Evolutionary conservation across 2,888 invertebrate species (phyloP).

Genomic region (Drosophila imparisetae): DNA sequence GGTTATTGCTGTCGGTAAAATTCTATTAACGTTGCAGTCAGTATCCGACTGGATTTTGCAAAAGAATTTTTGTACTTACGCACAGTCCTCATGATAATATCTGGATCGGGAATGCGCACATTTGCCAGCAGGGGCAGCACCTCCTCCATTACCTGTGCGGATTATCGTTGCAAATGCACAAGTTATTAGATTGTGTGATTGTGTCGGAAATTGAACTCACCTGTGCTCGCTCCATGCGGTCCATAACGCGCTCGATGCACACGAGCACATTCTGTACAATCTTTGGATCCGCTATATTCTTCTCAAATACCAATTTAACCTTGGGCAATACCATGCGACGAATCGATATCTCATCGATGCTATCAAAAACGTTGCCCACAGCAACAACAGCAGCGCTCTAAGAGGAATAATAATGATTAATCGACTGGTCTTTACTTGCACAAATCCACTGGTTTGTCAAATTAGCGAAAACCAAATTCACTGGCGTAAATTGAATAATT

Average conservation of each 20-base stretch:
- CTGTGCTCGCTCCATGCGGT: slow-evolving; percentile 93
- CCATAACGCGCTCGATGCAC: slow-evolving; percentile 92
- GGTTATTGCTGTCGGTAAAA: slow-evolving; percentile 11
- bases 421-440: neutral
- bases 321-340: slow-evolving; percentile 92
- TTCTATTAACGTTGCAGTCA: slow-evolving; percentile 17
- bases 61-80: slow-evolving; percentile 89
- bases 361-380: slow-evolving; percentile 93
- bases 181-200: neutral
- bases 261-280: slow-evolving; percentile 91
- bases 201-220: slow-evolving; percentile 60
- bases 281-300: slow-evolving; percentile 91
- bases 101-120: slow-evolving; percentile 94
- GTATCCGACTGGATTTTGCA: neutral
- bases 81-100: slow-evolving; percentile 94
- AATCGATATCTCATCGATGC: slow-evolving; percentile 92
- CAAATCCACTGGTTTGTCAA: neutral
- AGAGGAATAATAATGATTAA: neutral
- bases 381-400: slow-evolving; percentile 96
- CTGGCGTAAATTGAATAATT: too few relatives aligned
- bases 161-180: neutral
- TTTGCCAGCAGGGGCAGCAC: slow-evolving; percentile 95
- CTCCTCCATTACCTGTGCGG: slow-evolving; percentile 90
- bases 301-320: slow-evolving; percentile 92
- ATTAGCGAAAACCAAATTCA: neutral